Percentiles rank a stretch among this genome's conserved stretches.
These are phyloP conservation scores for Corvus moneduloides DNA, from an alignment of 2,113 vertebrate genomes.

Conservation along the genomic window DNA sequence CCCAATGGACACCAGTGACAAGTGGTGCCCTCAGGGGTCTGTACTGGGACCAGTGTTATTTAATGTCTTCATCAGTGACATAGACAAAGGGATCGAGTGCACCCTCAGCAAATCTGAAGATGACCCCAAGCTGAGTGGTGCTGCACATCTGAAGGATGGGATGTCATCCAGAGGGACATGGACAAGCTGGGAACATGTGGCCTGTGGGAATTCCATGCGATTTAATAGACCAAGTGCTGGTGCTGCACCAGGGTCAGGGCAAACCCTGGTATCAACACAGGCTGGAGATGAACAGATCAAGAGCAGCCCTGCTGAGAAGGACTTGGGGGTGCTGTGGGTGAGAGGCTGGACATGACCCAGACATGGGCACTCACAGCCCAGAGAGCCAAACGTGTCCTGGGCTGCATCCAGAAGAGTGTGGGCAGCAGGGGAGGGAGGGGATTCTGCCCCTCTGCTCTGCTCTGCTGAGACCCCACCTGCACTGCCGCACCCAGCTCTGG, in stretches of 20 bases:
- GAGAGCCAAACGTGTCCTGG: neutral
- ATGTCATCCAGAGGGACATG: neutral
- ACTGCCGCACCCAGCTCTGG: neutral
- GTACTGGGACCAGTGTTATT: neutral
- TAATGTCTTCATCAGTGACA: neutral
- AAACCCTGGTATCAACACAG: neutral
- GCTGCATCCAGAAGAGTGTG: neutral
- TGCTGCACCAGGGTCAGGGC: accelerated
- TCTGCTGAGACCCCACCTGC: accelerated
- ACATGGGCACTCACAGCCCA: neutral
- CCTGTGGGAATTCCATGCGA: neutral
- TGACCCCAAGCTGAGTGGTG: neutral
- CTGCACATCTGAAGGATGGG: neutral
- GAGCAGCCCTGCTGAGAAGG: no score
- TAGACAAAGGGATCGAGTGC: neutral
- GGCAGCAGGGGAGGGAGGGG: neutral
- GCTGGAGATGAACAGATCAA: no score
- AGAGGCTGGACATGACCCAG: no score
- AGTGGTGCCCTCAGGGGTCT: neutral
- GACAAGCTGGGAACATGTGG: neutral
- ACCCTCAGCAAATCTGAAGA: neutral
- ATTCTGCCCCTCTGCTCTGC: neutral
- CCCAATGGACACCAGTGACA: neutral
- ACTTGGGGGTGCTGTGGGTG: no score
- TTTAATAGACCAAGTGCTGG: neutral